Conservation (phyloP, 64 coral and sea anemone species). For the Acropora tenuis region DNA sequence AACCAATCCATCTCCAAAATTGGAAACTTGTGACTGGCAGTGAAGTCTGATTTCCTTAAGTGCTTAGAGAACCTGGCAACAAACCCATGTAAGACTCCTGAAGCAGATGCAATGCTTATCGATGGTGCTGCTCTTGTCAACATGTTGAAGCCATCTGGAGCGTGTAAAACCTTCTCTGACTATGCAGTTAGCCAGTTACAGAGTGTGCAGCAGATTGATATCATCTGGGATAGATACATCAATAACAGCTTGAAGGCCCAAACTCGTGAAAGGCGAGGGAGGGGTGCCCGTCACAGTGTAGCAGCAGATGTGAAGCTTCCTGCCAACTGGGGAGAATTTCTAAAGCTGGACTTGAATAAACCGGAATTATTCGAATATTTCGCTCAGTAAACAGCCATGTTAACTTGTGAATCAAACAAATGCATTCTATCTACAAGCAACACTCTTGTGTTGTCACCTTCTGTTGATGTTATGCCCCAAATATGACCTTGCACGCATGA, state of each 20-base stretch:
- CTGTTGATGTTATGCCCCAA: background rate
- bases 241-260: constrained; percentile 30
- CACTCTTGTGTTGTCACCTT: constrained; percentile 26
- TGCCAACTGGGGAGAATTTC: constrained; percentile 14
- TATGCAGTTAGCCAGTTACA: constrained; percentile 60
- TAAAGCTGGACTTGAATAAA: background rate
- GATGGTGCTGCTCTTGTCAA: too few species aligned
- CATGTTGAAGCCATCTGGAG: constrained; percentile 5
- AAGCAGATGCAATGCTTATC: too few species aligned
- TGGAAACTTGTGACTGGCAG: background rate
- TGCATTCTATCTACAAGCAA: constrained; percentile 28
- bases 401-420: constrained; percentile 21
- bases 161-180: constrained; percentile 38
- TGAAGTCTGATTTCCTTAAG: constrained; percentile 46
- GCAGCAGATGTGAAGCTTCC: constrained; percentile 39
- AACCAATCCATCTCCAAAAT: background rate
- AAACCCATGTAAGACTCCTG: too few species aligned
- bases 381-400: constrained; percentile 26
- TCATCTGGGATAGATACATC: constrained; percentile 52
- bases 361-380: constrained; percentile 53
- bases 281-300: constrained; percentile 28
- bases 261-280: constrained; percentile 45
- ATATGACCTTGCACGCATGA: constrained; percentile 56
- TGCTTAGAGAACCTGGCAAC: background rate
- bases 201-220: constrained; percentile 34